Percentiles rank a stretch among this genome's conserved stretches.
phyloP scores from a whole-genome alignment of 92 coral and sea anemone species.

The Metridium senile region DNA sequence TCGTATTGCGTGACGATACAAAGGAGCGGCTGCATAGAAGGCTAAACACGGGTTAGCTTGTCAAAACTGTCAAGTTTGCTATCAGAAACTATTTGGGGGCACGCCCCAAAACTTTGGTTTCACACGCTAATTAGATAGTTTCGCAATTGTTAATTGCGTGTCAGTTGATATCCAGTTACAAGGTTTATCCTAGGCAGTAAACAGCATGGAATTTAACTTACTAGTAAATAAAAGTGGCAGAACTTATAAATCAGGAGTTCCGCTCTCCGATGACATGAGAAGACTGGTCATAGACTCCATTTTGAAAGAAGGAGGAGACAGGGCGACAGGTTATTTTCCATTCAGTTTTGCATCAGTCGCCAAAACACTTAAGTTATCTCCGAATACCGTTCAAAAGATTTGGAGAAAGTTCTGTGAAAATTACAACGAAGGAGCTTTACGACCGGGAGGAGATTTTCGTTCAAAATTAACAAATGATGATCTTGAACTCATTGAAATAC shows the following conservation, averaged over 20 bases:
- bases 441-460: background rate
- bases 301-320: background rate
- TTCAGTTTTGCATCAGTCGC: too few relatives aligned
- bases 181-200: too few relatives aligned
- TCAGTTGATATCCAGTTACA: too few relatives aligned
- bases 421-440: background rate
- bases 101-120: too few relatives aligned
- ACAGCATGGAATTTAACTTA: too few relatives aligned
- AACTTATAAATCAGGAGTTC: background rate
- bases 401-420: background rate
- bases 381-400: background rate
- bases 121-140: too few relatives aligned
- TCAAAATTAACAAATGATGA: slow-evolving; percentile 14
- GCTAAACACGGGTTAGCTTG: too few relatives aligned
- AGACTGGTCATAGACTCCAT: background rate
- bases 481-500: slow-evolving; percentile 39
- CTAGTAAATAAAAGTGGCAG: background rate
- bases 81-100: too few relatives aligned
- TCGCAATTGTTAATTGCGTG: too few relatives aligned
- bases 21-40: too few relatives aligned
- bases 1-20: too few relatives aligned
- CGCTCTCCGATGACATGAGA: background rate
- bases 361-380: background rate
- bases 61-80: too few relatives aligned
- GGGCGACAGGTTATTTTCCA: background rate